A percentile compares a stretch with the other conserved stretches of the same genome.
Conservation (phyloP, 2,113 vertebrate genomes). For the Castor canadensis region DNA sequence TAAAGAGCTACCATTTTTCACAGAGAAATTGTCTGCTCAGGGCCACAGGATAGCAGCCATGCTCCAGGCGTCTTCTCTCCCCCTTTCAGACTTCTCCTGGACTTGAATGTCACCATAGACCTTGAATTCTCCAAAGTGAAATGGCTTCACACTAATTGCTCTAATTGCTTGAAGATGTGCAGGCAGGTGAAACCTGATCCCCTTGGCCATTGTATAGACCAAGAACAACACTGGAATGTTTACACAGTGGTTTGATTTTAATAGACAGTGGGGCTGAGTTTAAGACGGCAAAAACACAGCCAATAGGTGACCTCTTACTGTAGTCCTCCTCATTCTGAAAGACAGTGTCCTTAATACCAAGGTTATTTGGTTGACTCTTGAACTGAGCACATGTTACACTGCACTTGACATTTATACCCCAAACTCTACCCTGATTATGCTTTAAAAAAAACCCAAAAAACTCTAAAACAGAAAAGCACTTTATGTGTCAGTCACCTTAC, state of each 20-base stretch:
- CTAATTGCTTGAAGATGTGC: conserved; percentile 97
- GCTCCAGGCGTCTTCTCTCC: conserved; percentile 55
- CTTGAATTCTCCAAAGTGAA: conserved; percentile 93
- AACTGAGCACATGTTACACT: conserved; percentile 78
- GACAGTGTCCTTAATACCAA: conserved; percentile 91
- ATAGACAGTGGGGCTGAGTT: conserved; percentile 90
- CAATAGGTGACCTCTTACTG: conserved; percentile 93
- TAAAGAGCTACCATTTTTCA: conserved; percentile 62
- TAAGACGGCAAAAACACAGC: conserved; percentile 91
- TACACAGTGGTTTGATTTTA: conserved; percentile 92
- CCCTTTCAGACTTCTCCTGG: conserved; percentile 80
- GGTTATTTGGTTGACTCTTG: conserved; percentile 90
- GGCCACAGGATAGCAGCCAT: conserved; percentile 56
- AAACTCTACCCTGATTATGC: conserved; percentile 78
- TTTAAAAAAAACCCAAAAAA: conserved; percentile 32
- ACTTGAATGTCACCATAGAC: conserved; percentile 91
- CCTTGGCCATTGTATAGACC: conserved; percentile 87
- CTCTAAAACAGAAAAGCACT: conserved; percentile 84
- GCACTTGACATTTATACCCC: conserved; percentile 90
- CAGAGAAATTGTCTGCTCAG: conserved; percentile 65
- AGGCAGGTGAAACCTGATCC: conserved; percentile 95
- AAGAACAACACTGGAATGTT: conserved; percentile 91
- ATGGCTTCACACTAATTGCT: conserved; percentile 93
- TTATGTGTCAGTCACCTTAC: conserved; percentile 83
- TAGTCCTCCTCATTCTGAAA: conserved; percentile 82